These are phyloP conservation scores for Formica selysi DNA, from an alignment of 1,140 invertebrate genomes.

Conservation along the genomic window DNA sequence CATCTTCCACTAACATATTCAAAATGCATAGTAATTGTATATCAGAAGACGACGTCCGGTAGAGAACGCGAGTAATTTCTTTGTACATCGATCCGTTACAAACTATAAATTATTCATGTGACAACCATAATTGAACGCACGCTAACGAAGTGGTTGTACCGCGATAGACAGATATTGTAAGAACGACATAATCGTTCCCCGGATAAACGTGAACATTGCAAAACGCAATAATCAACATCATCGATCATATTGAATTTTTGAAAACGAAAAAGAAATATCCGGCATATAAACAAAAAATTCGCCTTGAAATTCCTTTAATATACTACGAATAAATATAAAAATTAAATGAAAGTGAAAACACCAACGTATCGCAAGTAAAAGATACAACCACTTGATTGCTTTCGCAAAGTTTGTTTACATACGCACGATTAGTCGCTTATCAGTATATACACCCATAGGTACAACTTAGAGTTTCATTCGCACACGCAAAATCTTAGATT, in stretches of 20 bases:
- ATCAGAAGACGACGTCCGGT: conserved; percentile 68
- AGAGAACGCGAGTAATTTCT: conserved; percentile 68
- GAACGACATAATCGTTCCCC: not conserved
- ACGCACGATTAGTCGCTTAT: conserved; percentile 63
- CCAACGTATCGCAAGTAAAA: conserved; percentile 47
- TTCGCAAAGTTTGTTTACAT: conserved; percentile 67
- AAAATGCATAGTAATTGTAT: conserved; percentile 69
- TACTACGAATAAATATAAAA: not conserved
- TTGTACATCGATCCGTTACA: conserved; percentile 75
- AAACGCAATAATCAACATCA: not conserved
- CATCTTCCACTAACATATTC: conserved; percentile 72
- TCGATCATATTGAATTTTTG: not conserved
- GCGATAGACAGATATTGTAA: not conserved
- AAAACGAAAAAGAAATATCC: not conserved
- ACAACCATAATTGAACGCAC: conserved; percentile 55
- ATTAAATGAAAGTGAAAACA: conserved; percentile 8
- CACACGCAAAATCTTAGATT: conserved; percentile 48
- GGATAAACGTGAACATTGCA: not conserved
- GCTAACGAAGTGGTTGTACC: conserved; percentile 71
- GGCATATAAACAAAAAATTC: conserved; percentile 1
- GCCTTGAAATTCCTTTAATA: not conserved
- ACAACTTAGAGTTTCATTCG: conserved; percentile 67
- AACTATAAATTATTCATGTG: conserved; percentile 66
- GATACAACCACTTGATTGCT: conserved; percentile 73
- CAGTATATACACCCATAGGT: conserved; percentile 76